Conservation (phyloP, 1,140 invertebrate species). For the Epicauta chinensis region DNA sequence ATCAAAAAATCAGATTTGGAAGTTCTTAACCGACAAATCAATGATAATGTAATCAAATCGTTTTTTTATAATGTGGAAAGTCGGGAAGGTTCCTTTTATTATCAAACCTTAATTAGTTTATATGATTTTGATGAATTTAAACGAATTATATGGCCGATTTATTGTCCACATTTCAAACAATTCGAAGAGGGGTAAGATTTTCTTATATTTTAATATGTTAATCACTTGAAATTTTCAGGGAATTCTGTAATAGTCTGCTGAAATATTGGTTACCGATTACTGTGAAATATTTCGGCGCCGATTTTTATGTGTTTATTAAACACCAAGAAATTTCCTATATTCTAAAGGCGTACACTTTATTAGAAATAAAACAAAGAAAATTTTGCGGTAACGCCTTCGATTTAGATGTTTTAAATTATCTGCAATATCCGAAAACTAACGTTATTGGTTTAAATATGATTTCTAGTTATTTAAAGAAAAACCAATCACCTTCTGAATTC, state of each 20-base stretch:
- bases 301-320: conserved; percentile 17
- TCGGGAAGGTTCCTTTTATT: conserved; percentile 23
- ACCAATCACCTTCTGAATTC: conserved; percentile 3
- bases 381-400: neutral
- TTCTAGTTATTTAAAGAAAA: conserved; percentile 11
- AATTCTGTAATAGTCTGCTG: conserved; percentile 25
- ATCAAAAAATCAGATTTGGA: conserved; percentile 1
- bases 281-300: conserved; percentile 11
- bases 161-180: conserved; percentile 10
- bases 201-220: neutral
- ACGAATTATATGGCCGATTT: conserved; percentile 19
- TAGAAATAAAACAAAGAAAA: conserved; percentile 17
- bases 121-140: conserved; percentile 20
- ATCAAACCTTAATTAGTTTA: conserved; percentile 12
- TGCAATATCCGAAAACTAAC: conserved; percentile 9
- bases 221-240: conserved; percentile 17
- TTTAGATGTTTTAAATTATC: conserved; percentile 1
- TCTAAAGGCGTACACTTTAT: conserved; percentile 17
- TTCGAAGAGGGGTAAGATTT: conserved; percentile 24
- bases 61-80: conserved; percentile 27
- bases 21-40: neutral
- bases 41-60: conserved; percentile 19
- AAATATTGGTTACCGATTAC: conserved; percentile 28
- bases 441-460: conserved; percentile 16
- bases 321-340: conserved; percentile 1